Percentiles rank a stretch among this genome's conserved stretches.
Conservation (phyloP, 1,140 invertebrate genomes). For the Panagrolaimus sp. region DNA sequence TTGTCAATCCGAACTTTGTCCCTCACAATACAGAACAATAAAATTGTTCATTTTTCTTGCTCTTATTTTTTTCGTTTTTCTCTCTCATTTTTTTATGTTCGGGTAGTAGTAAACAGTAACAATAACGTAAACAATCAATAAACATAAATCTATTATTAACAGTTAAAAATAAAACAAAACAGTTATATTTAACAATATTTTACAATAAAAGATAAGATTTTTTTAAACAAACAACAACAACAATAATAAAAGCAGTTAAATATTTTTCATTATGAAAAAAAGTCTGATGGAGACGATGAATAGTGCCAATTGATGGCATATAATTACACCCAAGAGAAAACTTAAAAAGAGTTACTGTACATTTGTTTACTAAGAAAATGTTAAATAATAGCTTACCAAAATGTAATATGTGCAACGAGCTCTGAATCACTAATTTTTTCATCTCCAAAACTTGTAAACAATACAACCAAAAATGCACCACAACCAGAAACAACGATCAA, state of each 20-base stretch:
- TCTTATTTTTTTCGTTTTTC: too few relatives aligned
- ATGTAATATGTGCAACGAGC: neutral
- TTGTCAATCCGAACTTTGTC: too few relatives aligned
- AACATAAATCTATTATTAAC: too few relatives aligned
- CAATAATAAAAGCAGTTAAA: neutral
- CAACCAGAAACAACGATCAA: slow-evolving; percentile 7
- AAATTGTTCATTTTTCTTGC: too few relatives aligned
- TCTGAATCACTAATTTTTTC: slow-evolving; percentile 5
- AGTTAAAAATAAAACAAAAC: too few relatives aligned
- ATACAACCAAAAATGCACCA: slow-evolving; percentile 1
- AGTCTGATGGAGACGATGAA: neutral
- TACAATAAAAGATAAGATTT: too few relatives aligned
- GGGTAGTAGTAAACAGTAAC: too few relatives aligned
- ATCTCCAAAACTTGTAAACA: slow-evolving; percentile 12
- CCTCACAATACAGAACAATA: too few relatives aligned
- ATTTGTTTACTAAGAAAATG: neutral
- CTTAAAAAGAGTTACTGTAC: neutral
- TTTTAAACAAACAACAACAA: too few relatives aligned
- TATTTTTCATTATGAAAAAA: slow-evolving; percentile 5
- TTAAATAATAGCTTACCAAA: neutral
- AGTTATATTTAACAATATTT: too few relatives aligned
- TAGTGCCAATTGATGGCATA: slow-evolving; percentile 8
- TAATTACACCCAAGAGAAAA: neutral
- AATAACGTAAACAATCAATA: too few relatives aligned
- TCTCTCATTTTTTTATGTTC: too few relatives aligned